A percentile compares a stretch with the other conserved stretches of the same genome.
Conservation (phyloP, 53 echinoderm and acorn worm species). For the Glandiceps talaboti region DNA sequence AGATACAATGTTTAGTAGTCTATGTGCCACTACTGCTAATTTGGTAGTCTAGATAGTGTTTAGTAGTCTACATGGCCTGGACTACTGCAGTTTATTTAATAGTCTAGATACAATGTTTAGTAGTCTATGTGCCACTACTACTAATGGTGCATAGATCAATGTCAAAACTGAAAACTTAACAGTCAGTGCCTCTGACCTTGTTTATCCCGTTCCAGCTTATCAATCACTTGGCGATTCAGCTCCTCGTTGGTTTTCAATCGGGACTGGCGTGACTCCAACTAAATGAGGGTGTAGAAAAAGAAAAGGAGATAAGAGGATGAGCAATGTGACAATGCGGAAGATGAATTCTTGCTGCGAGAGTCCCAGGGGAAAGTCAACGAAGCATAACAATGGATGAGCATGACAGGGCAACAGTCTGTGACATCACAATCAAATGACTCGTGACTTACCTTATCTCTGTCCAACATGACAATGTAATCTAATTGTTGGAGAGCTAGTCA, state of each 20-base stretch:
- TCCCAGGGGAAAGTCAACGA: neutral
- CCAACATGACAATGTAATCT: neutral
- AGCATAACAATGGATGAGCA: neutral
- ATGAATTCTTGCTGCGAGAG: neutral
- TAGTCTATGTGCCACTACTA: too few species aligned
- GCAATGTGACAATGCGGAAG: neutral
- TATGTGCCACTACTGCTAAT: too few species aligned
- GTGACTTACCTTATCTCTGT: neutral
- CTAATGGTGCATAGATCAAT: too few species aligned
- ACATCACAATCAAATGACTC: too few species aligned
- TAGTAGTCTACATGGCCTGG: too few species aligned
- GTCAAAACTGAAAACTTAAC: too few species aligned
- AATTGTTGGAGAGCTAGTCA: neutral
- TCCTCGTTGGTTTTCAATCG: constrained; percentile 24
- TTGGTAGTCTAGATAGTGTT: too few species aligned
- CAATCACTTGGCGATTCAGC: constrained; percentile 19
- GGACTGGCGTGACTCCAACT: constrained; percentile 21
- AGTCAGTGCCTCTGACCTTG: too few species aligned
- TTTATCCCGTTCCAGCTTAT: constrained; percentile 19
- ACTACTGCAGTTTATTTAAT: too few species aligned
- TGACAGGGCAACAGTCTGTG: too few species aligned
- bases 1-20: too few species aligned
- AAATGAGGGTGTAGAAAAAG: neutral
- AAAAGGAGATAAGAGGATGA: neutral
- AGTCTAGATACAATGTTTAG: too few species aligned